Percentiles rank a stretch among this genome's conserved stretches.
phyloP scores from a whole-genome alignment of 2,888 invertebrate species.

The Antheraea assamensis region DNA sequence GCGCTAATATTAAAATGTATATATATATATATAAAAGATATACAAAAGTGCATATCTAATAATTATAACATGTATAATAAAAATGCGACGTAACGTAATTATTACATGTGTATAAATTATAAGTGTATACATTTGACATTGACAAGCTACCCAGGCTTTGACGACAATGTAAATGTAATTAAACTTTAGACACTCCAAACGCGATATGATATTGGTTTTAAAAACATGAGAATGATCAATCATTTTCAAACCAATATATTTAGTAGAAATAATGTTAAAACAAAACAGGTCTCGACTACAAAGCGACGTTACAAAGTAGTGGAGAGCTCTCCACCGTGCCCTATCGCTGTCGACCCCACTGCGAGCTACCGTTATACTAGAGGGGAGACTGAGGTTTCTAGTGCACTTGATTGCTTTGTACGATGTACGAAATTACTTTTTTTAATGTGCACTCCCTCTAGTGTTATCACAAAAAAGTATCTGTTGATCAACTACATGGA shows the following conservation, averaged over 20 bases:
- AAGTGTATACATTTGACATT: not conserved
- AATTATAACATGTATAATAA: no score
- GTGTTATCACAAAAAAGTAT: not conserved
- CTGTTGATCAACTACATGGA: not conserved
- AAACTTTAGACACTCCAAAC: not conserved
- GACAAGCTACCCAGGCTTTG: not conserved
- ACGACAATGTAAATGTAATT: not conserved
- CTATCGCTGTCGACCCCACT: slow-evolving; percentile 43
- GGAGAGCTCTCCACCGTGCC: slow-evolving; percentile 45
- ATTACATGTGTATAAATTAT: not conserved
- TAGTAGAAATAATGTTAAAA: slow-evolving; percentile 6
- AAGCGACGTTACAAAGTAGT: slow-evolving; percentile 26
- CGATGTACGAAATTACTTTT: slow-evolving; percentile 22
- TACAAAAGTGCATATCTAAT: no score
- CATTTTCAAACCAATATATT: not conserved
- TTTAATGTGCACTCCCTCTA: not conserved
- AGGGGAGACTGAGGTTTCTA: not conserved
- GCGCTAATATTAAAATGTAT: no score
- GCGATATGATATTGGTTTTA: not conserved
- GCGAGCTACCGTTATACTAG: not conserved
- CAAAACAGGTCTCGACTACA: slow-evolving; percentile 20
- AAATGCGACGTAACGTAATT: no score
- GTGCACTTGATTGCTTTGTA: slow-evolving; percentile 8
- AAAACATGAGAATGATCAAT: not conserved
- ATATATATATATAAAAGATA: no score